These are phyloP conservation scores for Aplocera efformata DNA, from an alignment of 2,888 invertebrate species.

Conservation along the genomic window DNA sequence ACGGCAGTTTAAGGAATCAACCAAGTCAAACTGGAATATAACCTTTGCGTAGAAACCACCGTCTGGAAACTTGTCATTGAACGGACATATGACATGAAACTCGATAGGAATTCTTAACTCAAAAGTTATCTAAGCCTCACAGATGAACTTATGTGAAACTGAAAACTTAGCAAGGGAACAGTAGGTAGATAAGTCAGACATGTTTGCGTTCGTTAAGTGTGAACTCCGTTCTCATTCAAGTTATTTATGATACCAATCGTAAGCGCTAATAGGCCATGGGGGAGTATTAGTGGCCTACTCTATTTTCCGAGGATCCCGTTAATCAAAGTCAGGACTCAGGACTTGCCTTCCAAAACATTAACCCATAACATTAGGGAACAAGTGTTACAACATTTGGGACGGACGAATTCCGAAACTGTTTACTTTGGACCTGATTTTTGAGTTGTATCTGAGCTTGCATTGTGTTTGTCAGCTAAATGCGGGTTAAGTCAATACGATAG, in stretches of 20 bases:
- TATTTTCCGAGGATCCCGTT: constrained; percentile 26
- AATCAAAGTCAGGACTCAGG: constrained; percentile 27
- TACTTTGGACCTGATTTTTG: constrained; percentile 9
- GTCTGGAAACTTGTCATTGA: too few species aligned
- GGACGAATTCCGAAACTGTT: constrained; percentile 6
- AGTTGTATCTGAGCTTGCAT: not conserved
- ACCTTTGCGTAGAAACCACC: too few species aligned
- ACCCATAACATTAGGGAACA: constrained; percentile 21
- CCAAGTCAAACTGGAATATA: too few species aligned
- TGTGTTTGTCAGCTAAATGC: too few species aligned
- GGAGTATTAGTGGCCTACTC: constrained; percentile 31
- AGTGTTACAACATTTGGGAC: constrained; percentile 22
- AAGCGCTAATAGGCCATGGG: constrained; percentile 30
- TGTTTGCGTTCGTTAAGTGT: constrained; percentile 28
- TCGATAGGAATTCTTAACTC: too few species aligned
- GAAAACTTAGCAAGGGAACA: too few species aligned
- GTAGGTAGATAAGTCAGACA: constrained; percentile 4
- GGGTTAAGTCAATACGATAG: too few species aligned
- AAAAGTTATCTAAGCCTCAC: too few species aligned
- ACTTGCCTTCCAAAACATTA: constrained; percentile 24
- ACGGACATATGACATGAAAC: too few species aligned
- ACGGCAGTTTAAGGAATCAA: too few species aligned
- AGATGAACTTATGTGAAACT: too few species aligned
- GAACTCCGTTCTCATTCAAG: constrained; percentile 22
- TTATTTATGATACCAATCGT: constrained; percentile 29